Evolutionary conservation across 2,888 invertebrate genomes (phyloP).

Genomic region (Exephanes ischioxanthus): DNA sequence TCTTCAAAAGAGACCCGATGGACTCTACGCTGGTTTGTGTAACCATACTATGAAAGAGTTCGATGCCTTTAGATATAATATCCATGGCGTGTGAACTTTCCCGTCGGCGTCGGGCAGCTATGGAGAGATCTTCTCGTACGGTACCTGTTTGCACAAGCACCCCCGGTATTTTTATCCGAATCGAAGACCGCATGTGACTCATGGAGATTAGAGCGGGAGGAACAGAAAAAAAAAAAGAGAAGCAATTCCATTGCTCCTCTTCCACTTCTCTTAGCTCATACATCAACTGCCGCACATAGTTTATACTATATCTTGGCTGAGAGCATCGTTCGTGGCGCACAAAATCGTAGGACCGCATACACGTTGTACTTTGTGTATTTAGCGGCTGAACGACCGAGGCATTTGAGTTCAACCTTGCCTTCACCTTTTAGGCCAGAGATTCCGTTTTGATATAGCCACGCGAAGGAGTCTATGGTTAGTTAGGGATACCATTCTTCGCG

Average conservation of each 20-base stretch:
- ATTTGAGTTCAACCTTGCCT: conserved; percentile 66
- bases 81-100: conserved; percentile 71
- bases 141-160: conserved; percentile 80
- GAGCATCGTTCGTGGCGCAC: conserved; percentile 52
- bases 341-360: conserved; percentile 47
- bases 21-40: conserved; percentile 32
- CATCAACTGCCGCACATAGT: conserved; percentile 48
- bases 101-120: conserved; percentile 10
- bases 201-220: conserved; percentile 77
- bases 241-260: conserved; percentile 59
- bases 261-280: conserved; percentile 63
- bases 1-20: conserved; percentile 63
- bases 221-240: conserved; percentile 47
- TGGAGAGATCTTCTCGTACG: conserved; percentile 75
- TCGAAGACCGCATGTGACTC: conserved; percentile 76
- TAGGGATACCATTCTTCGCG: conserved; percentile 79
- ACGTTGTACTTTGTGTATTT: conserved; percentile 77
- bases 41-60: conserved; percentile 57
- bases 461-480: conserved; percentile 79
- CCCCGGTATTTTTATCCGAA: conserved; percentile 81
- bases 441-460: conserved; percentile 72
- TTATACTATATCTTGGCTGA: conserved; percentile 42
- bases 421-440: conserved; percentile 77
- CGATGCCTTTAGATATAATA: conserved; percentile 52
- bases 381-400: conserved; percentile 76